Conservation (phyloP, 2,113 vertebrate genomes). For the Poecilia latipinna region DNA sequence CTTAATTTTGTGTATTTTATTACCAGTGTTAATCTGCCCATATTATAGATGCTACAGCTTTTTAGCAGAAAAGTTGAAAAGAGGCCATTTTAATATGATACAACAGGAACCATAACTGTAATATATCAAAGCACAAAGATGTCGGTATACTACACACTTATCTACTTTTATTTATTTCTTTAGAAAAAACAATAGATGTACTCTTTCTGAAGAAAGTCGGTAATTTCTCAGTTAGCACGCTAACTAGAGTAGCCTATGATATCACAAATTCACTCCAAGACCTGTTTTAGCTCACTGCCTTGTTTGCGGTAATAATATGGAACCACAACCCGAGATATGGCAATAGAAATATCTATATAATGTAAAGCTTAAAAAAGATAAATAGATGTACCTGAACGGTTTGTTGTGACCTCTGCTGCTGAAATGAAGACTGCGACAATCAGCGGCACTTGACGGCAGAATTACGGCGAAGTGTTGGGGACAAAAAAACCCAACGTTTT, state of each 20-base stretch:
- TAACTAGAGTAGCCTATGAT: neutral
- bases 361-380: neutral
- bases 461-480: constrained; percentile 15
- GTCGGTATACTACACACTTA: too few species aligned
- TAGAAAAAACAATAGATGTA: neutral
- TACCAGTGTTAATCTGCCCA: too few species aligned
- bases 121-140: too few species aligned
- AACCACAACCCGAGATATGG: accelerated
- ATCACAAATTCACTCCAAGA: neutral
- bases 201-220: neutral
- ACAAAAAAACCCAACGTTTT: constrained; percentile 22
- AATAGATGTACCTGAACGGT: constrained; percentile 43
- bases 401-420: constrained; percentile 75
- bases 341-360: accelerated
- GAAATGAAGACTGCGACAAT: constrained; percentile 30
- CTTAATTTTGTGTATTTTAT: too few species aligned
- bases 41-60: too few species aligned
- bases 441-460: neutral
- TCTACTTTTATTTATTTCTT: neutral
- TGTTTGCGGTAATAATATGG: neutral
- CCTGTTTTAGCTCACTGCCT: neutral
- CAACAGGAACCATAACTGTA: too few species aligned
- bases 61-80: too few species aligned
- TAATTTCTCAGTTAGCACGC: neutral
- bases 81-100: too few species aligned